These are phyloP conservation scores for Fabriciana adippe DNA, from an alignment of 2,888 invertebrate species.

Conservation along the genomic window DNA sequence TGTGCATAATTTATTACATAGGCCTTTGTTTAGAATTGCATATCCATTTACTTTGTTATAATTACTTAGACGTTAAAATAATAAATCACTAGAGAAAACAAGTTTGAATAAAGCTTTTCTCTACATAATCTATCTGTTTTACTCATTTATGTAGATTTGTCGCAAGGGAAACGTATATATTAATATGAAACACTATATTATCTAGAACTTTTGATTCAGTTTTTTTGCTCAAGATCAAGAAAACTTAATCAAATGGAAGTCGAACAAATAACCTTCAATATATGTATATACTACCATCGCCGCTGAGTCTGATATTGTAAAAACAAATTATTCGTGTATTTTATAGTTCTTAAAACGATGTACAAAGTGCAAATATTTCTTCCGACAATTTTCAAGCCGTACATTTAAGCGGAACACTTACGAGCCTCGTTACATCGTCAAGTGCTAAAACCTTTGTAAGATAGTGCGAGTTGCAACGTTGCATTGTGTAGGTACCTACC, in stretches of 20 bases:
- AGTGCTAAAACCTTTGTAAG: constrained; percentile 38
- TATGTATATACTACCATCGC: too few species aligned
- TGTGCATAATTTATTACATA: constrained; percentile 2
- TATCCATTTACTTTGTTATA: not conserved
- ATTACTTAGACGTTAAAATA: too few species aligned
- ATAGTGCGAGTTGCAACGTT: constrained; percentile 32
- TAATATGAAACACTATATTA: too few species aligned
- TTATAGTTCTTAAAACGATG: constrained; percentile 16
- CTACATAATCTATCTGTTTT: too few species aligned
- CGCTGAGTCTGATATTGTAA: not conserved
- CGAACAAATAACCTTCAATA: too few species aligned
- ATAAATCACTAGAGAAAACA: too few species aligned
- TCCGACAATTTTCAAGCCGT: constrained; percentile 35
- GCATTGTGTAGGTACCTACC: constrained; percentile 24
- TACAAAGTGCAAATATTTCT: constrained; percentile 34
- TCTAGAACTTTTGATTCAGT: too few species aligned
- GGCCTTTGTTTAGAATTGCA: not conserved
- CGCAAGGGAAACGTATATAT: too few species aligned
- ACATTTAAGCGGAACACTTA: constrained; percentile 41
- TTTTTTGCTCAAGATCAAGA: too few species aligned
- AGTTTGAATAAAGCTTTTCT: too few species aligned
- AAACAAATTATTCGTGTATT: constrained; percentile 3
- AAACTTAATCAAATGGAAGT: too few species aligned
- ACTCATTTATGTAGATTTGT: too few species aligned
- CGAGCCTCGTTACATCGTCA: constrained; percentile 40